Conservation (phyloP, 2,888 invertebrate genomes). For the Congeria kusceri region DNA sequence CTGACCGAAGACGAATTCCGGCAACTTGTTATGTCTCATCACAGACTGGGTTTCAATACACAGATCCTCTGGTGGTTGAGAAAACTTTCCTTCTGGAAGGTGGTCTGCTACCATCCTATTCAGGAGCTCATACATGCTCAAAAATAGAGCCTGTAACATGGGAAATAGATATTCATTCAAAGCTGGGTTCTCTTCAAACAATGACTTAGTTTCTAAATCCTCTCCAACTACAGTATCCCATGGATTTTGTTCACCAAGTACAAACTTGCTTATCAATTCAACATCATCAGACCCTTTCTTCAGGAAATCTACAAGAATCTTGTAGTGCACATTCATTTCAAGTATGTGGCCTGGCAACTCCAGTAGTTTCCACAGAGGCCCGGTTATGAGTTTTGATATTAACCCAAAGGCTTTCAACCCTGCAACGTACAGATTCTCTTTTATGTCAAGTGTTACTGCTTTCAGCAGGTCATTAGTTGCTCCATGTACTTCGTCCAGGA, state of each 20-base stretch:
- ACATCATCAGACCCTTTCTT: constrained; percentile 25
- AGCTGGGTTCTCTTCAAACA: constrained; percentile 12
- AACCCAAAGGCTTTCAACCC: constrained; percentile 44
- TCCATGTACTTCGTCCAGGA: constrained; percentile 35
- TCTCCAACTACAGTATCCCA: constrained; percentile 27
- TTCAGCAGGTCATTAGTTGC: constrained; percentile 37
- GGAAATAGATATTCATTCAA: constrained; percentile 22
- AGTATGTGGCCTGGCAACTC: constrained; percentile 45
- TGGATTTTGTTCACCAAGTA: constrained; percentile 16
- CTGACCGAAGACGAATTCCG: constrained; percentile 58
- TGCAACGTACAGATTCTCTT: constrained; percentile 30
- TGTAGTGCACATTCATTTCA: constrained; percentile 48
- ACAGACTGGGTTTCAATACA: constrained; percentile 32
- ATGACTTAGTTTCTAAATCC: constrained; percentile 6
- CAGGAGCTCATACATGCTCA: constrained; percentile 29
- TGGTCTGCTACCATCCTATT: constrained; percentile 36
- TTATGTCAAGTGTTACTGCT: constrained; percentile 45
- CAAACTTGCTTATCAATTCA: constrained; percentile 24
- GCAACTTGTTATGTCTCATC: constrained; percentile 55
- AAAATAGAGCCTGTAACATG: constrained; percentile 28
- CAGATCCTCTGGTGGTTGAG: constrained; percentile 10
- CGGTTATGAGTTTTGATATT: constrained; percentile 39
- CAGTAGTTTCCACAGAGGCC: constrained; percentile 48
- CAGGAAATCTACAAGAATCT: constrained; percentile 43
- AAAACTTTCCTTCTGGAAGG: constrained; percentile 49